Evolutionary conservation across 2,888 invertebrate species (phyloP), one percentile per base, ranked within the genome.

Genomic region (Megastigmus dorsalis): DNA sequence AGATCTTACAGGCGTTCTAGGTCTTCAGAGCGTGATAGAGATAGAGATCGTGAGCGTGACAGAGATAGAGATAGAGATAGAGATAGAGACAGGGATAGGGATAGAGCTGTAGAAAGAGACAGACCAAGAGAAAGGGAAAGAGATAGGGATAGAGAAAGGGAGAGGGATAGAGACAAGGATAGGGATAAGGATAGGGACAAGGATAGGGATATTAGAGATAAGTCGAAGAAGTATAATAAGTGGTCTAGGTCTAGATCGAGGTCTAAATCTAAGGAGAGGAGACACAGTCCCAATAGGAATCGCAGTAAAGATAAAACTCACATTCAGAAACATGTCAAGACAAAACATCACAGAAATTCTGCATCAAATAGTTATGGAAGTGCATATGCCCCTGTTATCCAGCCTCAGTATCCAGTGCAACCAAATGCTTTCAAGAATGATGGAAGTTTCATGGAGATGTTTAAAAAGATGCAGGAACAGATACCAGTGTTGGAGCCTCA

Each of bases 361-460:
- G 30, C 26, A 9, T 28, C 30, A 4, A 28, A 36, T n/a, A 23
- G 41, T 9, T 71, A 66, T n/a, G 15, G 41, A 30, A 50, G 28
- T 41, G 30, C 45, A 10, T 70, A 66, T 28, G 9, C 30, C 3
- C 67, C 68, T 3, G n/a, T 3, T 38, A 6, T 30, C 69, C 82
- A 81, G 30, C 76, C 80, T 0, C 41, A 79, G 2, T 62, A 77
- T 9, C 77, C 82, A 5, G 91, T 91, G 13, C 84, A 90, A 28
- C 89, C 90, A 38, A 93, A 95, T 83, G 92, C 92, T 0, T 95
- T 95, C 83, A 95, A 94, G 84, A 97, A 97, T 86, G 97, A 97
- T 85, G 97, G 97, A 2, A 95, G 95, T 77, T 97, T 97, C 84
- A 89, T 97, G 83, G 96, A 96, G 87, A 94, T 96, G 92, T 97